Conservation (phyloP, 2,888 invertebrate genomes). For the Mongoloraphidia duomilia region DNA sequence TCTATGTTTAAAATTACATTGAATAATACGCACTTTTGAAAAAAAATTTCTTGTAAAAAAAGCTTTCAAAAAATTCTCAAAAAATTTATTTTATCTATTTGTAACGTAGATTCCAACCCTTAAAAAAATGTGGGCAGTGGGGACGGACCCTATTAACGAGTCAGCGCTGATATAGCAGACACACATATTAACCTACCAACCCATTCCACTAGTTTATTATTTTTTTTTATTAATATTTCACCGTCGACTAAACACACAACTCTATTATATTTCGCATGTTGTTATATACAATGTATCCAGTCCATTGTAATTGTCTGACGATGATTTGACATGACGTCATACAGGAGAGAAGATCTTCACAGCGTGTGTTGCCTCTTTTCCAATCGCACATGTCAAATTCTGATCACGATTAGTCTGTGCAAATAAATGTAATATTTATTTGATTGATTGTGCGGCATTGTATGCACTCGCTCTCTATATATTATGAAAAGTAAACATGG, state of each 20-base stretch:
- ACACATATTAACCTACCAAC: too few relatives aligned
- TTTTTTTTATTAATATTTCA: slow-evolving; percentile 12
- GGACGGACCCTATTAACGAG: too few relatives aligned
- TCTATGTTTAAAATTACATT: too few relatives aligned
- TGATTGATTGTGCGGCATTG: slow-evolving; percentile 25
- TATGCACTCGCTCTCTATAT: slow-evolving; percentile 24
- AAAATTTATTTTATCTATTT: too few relatives aligned
- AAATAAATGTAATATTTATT: slow-evolving; percentile 13
- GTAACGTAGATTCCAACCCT: too few relatives aligned
- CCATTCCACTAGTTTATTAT: too few relatives aligned
- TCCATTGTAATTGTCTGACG: neutral
- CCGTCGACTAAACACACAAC: slow-evolving; percentile 12
- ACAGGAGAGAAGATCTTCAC: slow-evolving; percentile 10
- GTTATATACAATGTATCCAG: neutral
- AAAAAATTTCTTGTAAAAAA: too few relatives aligned
- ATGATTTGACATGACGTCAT: slow-evolving; percentile 6
- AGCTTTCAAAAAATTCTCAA: too few relatives aligned
- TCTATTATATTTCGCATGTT: slow-evolving; percentile 2
- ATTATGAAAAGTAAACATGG: slow-evolving; percentile 31
- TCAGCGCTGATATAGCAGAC: too few relatives aligned
- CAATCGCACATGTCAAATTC: slow-evolving; percentile 29
- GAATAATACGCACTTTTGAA: too few relatives aligned
- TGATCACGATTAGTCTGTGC: neutral
- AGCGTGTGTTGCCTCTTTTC: slow-evolving; percentile 11
- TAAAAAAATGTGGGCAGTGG: too few relatives aligned